phyloP scores from a whole-genome alignment of 2,888 invertebrate species.

The Hydriomena furcata region DNA sequence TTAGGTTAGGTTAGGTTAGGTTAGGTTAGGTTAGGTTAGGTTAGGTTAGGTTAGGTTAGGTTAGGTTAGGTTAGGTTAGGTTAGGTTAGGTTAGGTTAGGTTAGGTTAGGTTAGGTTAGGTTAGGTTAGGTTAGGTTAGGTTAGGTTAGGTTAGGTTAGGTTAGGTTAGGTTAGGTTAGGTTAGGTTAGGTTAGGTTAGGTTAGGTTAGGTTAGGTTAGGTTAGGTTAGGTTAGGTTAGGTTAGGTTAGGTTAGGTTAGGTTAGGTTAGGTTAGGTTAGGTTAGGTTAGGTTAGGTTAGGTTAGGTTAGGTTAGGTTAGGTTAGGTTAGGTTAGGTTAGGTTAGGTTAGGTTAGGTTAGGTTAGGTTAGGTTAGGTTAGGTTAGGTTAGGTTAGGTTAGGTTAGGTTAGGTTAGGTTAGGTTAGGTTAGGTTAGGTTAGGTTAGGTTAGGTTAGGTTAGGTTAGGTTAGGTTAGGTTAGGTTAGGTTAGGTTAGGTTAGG shows the following conservation, averaged over 20 bases:
- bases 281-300: constrained; percentile 39
- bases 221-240: constrained; percentile 36
- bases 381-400: constrained; percentile 34
- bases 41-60: constrained; percentile 26
- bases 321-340: constrained; percentile 38
- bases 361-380: constrained; percentile 32
- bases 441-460: constrained; percentile 41
- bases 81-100: constrained; percentile 41
- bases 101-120: constrained; percentile 38
- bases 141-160: constrained; percentile 40
- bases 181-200: constrained; percentile 38
- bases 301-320: constrained; percentile 40
- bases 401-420: constrained; percentile 36
- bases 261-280: constrained; percentile 38
- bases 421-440: constrained; percentile 40
- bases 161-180: constrained; percentile 40
- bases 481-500: constrained; percentile 39
- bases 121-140: constrained; percentile 40
- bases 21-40: constrained; percentile 26
- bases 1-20: constrained; percentile 26
- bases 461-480: constrained; percentile 38
- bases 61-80: constrained; percentile 34
- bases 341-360: constrained; percentile 36
- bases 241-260: constrained; percentile 39
- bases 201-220: constrained; percentile 35